These are phyloP conservation scores for Poecilobothrus nobilitatus DNA, from an alignment of 2,888 invertebrate genomes.

Conservation along the genomic window DNA sequence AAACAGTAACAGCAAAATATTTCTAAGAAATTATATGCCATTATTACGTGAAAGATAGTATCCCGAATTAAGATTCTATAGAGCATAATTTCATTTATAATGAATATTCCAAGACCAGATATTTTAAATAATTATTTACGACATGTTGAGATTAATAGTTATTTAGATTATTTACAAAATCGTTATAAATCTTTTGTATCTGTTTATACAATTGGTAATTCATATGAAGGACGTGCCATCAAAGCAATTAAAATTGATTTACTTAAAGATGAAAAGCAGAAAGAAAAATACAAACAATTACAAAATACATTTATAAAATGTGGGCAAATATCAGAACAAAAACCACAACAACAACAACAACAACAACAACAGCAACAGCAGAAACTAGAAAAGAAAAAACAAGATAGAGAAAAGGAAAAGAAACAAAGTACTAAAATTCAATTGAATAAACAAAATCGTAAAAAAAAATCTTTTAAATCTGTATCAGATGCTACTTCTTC, in stretches of 20 bases:
- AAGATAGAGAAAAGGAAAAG: too few relatives aligned
- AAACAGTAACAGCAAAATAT: too few relatives aligned
- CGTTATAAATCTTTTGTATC: slow-evolving; percentile 33
- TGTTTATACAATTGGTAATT: slow-evolving; percentile 34
- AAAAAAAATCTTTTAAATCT: too few relatives aligned
- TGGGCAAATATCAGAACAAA: not conserved
- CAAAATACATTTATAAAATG: not conserved
- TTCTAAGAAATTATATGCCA: too few relatives aligned
- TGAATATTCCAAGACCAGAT: slow-evolving; percentile 28
- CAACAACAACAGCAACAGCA: slow-evolving; percentile 18
- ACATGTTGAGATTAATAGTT: slow-evolving; percentile 36
- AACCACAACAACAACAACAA: slow-evolving; percentile 8
- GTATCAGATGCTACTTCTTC: too few relatives aligned
- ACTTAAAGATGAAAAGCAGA: slow-evolving; percentile 24
- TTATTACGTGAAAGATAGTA: too few relatives aligned
- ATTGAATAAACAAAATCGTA: too few relatives aligned
- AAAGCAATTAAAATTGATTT: slow-evolving; percentile 39
- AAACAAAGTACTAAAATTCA: too few relatives aligned
- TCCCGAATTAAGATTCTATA: too few relatives aligned
- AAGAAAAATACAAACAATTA: slow-evolving; percentile 29
- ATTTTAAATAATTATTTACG: slow-evolving; percentile 34
- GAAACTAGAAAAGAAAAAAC: too few relatives aligned
- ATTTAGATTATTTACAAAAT: slow-evolving; percentile 35
- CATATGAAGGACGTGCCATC: slow-evolving; percentile 36
- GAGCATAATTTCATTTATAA: too few relatives aligned